These are phyloP conservation scores for Camponotus floridanus DNA, from an alignment of 1,140 invertebrate species.

Conservation along the genomic window DNA sequence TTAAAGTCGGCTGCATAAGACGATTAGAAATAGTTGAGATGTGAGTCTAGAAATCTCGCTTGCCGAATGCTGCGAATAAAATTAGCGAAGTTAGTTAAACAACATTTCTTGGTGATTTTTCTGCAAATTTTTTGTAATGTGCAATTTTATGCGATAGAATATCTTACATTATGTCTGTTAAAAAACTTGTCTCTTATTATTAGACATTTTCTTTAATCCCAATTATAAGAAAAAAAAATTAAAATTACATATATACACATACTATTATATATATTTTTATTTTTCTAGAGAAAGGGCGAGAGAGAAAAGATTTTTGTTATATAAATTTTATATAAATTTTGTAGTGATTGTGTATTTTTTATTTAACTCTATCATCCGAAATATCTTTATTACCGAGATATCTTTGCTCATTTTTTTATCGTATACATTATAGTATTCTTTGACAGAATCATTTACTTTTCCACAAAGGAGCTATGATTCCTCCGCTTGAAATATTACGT, in stretches of 20 bases:
- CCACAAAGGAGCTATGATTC: conserved; percentile 36
- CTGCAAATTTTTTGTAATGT: neutral
- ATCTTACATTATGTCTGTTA: neutral
- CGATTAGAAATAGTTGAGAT: neutral
- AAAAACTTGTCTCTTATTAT: neutral
- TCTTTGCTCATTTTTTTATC: conserved; percentile 1
- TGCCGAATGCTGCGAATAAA: neutral
- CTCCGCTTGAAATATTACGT: conserved; percentile 38
- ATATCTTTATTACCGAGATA: neutral
- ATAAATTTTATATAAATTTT: no score
- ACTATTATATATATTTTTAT: neutral
- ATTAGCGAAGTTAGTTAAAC: conserved; percentile 1
- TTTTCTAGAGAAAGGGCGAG: no score
- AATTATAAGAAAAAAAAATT: neutral
- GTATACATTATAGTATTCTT: neutral
- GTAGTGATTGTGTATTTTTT: neutral
- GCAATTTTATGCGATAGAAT: conserved; percentile 21
- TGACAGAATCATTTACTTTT: conserved; percentile 7
- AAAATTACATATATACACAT: neutral
- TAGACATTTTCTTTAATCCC: neutral
- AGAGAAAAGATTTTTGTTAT: no score
- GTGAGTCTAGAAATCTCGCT: neutral
- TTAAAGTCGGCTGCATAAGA: conserved; percentile 7
- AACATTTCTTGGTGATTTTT: neutral
- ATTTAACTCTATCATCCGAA: neutral